These are phyloP conservation scores for Lochmaea crataegi DNA, from an alignment of 2,888 invertebrate genomes.

Conservation along the genomic window DNA sequence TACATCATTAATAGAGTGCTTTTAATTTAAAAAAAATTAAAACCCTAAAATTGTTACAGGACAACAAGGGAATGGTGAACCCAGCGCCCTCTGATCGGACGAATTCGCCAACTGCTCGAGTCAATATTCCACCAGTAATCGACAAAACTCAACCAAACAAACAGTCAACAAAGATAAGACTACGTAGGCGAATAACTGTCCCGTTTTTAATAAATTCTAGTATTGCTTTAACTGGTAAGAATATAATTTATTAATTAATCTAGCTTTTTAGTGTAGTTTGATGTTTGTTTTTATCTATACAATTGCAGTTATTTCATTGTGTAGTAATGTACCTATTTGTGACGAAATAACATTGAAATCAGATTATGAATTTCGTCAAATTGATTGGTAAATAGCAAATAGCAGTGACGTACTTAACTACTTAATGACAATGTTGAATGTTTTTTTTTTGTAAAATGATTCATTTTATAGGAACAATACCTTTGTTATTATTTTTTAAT, in stretches of 20 bases:
- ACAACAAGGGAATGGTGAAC: constrained; percentile 60
- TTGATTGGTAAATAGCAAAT: constrained; percentile 8
- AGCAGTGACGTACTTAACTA: constrained; percentile 15
- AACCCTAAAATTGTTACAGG: constrained; percentile 51
- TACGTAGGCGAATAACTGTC: constrained; percentile 46
- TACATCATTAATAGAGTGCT: not conserved
- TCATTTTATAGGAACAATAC: constrained; percentile 2
- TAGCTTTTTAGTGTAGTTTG: not conserved
- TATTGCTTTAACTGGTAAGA: constrained; percentile 54
- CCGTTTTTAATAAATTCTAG: constrained; percentile 50
- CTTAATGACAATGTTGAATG: not conserved
- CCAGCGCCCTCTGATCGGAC: constrained; percentile 54
- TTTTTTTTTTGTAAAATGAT: not conserved
- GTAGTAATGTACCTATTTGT: not conserved
- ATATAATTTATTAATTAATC: not conserved
- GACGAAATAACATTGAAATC: constrained; percentile 7
- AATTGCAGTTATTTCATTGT: not conserved
- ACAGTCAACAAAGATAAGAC: constrained; percentile 43
- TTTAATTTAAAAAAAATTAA: not conserved
- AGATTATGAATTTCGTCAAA: not conserved
- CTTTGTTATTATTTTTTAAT: constrained; percentile 13
- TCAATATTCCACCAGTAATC: constrained; percentile 44
- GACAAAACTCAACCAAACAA: constrained; percentile 48
- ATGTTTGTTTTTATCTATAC: not conserved
- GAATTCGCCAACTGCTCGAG: constrained; percentile 40